Base-by-base conservation (phyloP, 1,140 invertebrate species). In the Papilio xuthus region DNA sequence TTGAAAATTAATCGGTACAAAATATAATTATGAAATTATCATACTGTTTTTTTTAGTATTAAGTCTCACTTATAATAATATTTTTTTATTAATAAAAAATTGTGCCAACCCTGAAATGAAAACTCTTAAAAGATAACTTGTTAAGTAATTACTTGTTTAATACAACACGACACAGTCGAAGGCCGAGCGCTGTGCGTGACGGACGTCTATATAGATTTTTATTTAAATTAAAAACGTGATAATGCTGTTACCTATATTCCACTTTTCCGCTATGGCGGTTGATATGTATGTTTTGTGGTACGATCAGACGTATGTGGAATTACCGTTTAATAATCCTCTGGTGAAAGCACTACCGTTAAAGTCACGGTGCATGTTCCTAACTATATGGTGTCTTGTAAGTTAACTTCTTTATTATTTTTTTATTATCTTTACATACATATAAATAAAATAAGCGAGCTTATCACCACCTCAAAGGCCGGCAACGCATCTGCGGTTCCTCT, bases 321-420 rank as follows among this genome's bases (percentile, higher is more conserved):
- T 92, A 7, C 89, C 87, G 0, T 83, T 89, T 0, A 72, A 77
- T 12, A 86, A 90, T 20, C 81, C 77, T n/a, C 83, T 88, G 70
- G 84, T 81, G 13, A 74, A 63, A 32, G 81, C 42, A 20, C 18
- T 84, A 26, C 86, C 86, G 13, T 74, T 86, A 15, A 84, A 82
- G 41, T 76, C 86, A 7, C 79, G 90, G 47, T 79, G 77, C 18
- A 83, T 89, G 78, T 92, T 91, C 56, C 78, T 93, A 4, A 93
- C 91, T 2, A 85, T 92, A 44, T 93, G 91, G 90, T 88, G 85
- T 78, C 80, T 93, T 71, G 91, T 93, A 82, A 91, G 91, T 90
- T 72, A n/a, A 23, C 13, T 20, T 70, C 10, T 47, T 44, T 74
- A 32, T 56, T 7, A 60, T 70, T 78, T 53, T 63, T 67, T 28